These are phyloP conservation scores for Alca torda DNA, from an alignment of 2,797 vertebrate species.

Conservation along the genomic window DNA sequence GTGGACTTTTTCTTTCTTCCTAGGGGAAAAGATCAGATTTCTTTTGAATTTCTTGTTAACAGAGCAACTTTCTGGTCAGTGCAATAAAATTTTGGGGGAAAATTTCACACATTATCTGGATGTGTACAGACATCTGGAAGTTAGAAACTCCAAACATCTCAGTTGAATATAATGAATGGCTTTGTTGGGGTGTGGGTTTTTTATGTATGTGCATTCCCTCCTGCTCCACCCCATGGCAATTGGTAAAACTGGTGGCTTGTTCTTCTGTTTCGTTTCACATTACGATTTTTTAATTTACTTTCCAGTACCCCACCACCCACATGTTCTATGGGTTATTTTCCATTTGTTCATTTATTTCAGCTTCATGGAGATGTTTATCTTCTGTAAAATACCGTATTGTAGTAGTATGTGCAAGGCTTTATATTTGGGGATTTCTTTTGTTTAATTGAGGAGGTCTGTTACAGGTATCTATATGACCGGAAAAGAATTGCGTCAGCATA, in stretches of 20 bases:
- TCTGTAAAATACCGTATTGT: not conserved
- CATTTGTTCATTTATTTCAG: not conserved
- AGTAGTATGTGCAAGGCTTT: not conserved
- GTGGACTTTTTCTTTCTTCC: not conserved
- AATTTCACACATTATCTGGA: not conserved
- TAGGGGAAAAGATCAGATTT: not conserved
- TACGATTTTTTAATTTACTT: not conserved
- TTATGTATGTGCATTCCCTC: not conserved
- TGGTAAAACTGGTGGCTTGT: not conserved
- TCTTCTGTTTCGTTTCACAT: not conserved
- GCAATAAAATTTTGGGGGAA: not conserved
- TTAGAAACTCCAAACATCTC: not conserved
- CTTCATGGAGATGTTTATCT: not conserved
- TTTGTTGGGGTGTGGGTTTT: not conserved
- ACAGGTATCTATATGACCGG: constrained; percentile 92
- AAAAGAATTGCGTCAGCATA: constrained; percentile 91
- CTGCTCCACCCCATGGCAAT: rapidly evolving
- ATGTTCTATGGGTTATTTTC: not conserved
- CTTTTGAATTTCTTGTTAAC: not conserved
- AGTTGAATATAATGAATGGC: not conserved
- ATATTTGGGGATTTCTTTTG: not conserved
- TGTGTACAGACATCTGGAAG: not conserved
- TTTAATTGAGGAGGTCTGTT: not conserved
- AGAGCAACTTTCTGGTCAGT: not conserved
- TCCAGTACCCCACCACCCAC: not conserved